A percentile compares a stretch with the other conserved stretches of the same genome.
Evolutionary conservation across 1,140 invertebrate genomes (phyloP).

Genomic region (Olivierus martensii): DNA sequence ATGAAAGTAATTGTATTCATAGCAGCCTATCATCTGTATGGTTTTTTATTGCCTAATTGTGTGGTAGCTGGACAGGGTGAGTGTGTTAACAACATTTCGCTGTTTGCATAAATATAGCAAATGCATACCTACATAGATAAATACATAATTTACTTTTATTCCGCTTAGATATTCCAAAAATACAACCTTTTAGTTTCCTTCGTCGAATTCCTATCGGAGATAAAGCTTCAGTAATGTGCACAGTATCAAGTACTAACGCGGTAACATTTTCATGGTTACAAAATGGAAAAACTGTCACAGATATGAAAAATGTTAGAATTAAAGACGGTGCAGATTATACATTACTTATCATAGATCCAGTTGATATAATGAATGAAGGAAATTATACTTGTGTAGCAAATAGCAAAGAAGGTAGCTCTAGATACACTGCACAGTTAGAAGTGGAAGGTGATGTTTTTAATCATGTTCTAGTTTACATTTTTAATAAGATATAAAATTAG

Average conservation of each 20-base stretch:
- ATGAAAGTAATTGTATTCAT: too few relatives aligned
- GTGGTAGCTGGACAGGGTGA: too few relatives aligned
- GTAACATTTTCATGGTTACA: constrained; percentile 7
- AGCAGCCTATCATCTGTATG: too few relatives aligned
- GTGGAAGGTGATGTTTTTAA: constrained; percentile 56
- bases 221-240: not conserved
- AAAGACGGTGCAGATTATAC: constrained; percentile 20
- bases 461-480: not conserved
- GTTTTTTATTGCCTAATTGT: too few relatives aligned
- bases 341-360: constrained; percentile 57
- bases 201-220: constrained; percentile 1
- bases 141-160: not conserved
- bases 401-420: constrained; percentile 82
- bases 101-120: too few relatives aligned
- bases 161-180: not conserved
- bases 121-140: too few relatives aligned
- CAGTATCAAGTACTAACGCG: not conserved
- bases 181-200: constrained; percentile 9
- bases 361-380: constrained; percentile 54
- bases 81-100: too few relatives aligned
- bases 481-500: constrained; percentile 23
- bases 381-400: constrained; percentile 79
- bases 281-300: not conserved
- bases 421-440: constrained; percentile 69
- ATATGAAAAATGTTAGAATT: not conserved